Evolutionary conservation across 2,113 vertebrate species (phyloP).

Genomic region (Gila orcuttii): DNA sequence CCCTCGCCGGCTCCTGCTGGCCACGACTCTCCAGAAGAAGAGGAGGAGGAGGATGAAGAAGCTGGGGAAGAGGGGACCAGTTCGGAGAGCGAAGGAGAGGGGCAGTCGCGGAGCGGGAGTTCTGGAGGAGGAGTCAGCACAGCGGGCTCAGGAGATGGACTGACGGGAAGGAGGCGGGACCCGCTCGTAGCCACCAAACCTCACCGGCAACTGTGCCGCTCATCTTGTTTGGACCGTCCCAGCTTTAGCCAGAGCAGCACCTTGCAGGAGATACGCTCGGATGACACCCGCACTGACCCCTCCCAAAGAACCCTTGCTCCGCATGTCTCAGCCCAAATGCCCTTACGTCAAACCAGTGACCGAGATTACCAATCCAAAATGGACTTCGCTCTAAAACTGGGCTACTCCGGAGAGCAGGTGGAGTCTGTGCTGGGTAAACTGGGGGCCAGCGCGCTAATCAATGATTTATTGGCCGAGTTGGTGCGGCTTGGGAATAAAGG

Average conservation of each 20-base stretch:
- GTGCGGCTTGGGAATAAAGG: constrained; percentile 94
- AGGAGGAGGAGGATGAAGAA: constrained; percentile 78
- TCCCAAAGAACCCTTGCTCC: constrained; percentile 43
- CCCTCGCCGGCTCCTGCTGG: constrained; percentile 60
- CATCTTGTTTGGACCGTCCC: constrained; percentile 91
- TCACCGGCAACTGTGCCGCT: constrained; percentile 94
- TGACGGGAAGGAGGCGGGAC: constrained; percentile 74
- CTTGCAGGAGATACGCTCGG: constrained; percentile 79
- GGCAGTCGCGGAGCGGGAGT: constrained; percentile 66
- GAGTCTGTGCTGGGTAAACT: constrained; percentile 92
- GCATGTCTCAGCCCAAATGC: constrained; percentile 43
- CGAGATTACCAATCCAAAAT: constrained; percentile 95
- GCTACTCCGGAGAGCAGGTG: constrained; percentile 94
- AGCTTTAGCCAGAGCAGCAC: constrained; percentile 97
- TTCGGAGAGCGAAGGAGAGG: constrained; percentile 91
- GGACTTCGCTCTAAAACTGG: constrained; percentile 97
- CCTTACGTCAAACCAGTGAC: constrained; percentile 70
- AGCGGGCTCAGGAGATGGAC: constrained; percentile 61
- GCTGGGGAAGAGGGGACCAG: constrained; percentile 90
- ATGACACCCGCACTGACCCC: constrained; percentile 68
- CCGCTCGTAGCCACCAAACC: constrained; percentile 82
- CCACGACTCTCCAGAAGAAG: constrained; percentile 65
- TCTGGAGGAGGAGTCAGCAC: constrained; percentile 55
- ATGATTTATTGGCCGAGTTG: constrained; percentile 93
- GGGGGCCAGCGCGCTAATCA: constrained; percentile 91